Evolutionary conservation across 2,797 vertebrate genomes (phyloP), one percentile per base, ranked within the genome.

Genomic region (Danio tinwini): DNA sequence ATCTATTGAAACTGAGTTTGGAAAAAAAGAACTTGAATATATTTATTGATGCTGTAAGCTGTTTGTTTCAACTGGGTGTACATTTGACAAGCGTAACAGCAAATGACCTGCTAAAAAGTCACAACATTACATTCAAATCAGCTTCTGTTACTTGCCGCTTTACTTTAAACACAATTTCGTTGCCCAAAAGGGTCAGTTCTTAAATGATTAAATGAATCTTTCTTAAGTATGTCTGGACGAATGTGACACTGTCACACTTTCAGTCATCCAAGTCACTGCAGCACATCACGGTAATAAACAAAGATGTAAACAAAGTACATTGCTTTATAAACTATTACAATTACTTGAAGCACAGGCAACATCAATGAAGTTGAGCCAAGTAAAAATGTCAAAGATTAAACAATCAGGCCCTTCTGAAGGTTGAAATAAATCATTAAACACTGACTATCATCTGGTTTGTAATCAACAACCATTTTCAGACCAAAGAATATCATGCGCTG

Each of bases 91-190:
- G 69, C 40, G 62, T 37, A 59, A 62, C 55, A 47, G 58, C 50
- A 72, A 76, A 77, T 58, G 10, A 44, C 42, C 19, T 58, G 40
- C 64, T 82, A 49, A 71, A 81, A 77, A 55, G 17, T 71, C 74
- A 72, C 58, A 49, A 71, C 44, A 58, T 82, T 82, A 82, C 80
- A 82, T 82, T 82, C 80, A 82, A 72, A 82, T 76, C 53, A 77
- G 72, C 19, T 11, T 65, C 49, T 45, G 44, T 19, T 42, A 81
- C 47, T 44, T 45, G 45, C 45, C 7, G 44, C 37, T 37, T 55
- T 42, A 8, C 68, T 55, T 45, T 29, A 52, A 82, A 72, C 50
- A 82, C 42, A 77, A 47, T n/a, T 47, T 42, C 49, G 64, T 40
- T 49, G 42, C 19, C 42, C 67, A 56, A 75, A 77, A 59, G 16